Evolutionary conservation across 2,113 vertebrate genomes (phyloP), one percentile per base, ranked within the genome.

Genomic region (Elanoides forficatus): DNA sequence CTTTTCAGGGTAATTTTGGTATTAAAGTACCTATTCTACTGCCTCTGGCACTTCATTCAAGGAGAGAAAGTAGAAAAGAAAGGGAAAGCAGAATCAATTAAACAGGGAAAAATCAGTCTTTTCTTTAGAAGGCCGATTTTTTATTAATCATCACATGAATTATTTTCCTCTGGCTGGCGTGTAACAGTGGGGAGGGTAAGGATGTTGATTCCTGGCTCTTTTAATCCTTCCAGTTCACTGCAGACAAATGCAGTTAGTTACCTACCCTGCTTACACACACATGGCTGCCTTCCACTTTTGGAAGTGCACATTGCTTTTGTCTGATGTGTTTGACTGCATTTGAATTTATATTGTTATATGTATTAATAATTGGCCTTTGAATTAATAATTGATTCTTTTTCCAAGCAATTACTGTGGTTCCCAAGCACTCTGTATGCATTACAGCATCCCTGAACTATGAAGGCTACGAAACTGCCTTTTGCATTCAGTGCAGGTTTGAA

Each of bases 1-100:
- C 23, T 81, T 93, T 91, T 90, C 42, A 70, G 72, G n/a, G 50
- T 84, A 91, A 93, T 81, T 90, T 92, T 79, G 21, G 16, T 94
- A 52, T 92, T 88, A 59, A 96, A 90, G n/a, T 47, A 59, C 48
- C 53, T 96, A 5, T 25, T 86, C 68, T 45, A 60, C 63, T 87
- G 72, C 75, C 63, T 88, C 67, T 94, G 67, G 60, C 80, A 71
- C 11, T 86, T 86, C 50, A 65, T 84, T 90, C 63, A 67, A 74
- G n/a, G 65, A 92, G 27, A 83, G 7, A 18, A 80, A 83, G n/a
- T 34, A 90, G 43, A 75, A 93, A 84, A 70, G 58, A 81, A 88
- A 92, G 38, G 71, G 63, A 90, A 88, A 84, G 59, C 16, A 86
- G 90, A 86, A 91, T 86, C 50, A 62, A 81, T 73, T 88, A 86